Base-by-base conservation (phyloP, 2,888 invertebrate genomes). In the Eupithecia exiguata region DNA sequence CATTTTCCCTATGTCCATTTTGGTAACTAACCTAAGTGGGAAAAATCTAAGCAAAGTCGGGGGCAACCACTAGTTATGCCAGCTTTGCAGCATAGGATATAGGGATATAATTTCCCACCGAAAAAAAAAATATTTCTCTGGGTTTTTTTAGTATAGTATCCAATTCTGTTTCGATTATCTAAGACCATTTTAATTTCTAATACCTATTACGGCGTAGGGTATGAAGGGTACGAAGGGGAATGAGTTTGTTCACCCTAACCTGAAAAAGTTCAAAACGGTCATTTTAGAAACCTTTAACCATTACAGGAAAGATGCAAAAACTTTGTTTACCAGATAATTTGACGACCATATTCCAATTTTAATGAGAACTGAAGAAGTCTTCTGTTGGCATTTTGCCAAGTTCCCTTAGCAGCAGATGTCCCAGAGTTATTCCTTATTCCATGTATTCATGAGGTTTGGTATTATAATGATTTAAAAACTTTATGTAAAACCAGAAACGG, bases 361-460 rank as follows among this genome's bases (percentile, higher is more conserved):
- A 73, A 76, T 73, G 46, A 67, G 61, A 53, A 71, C 70, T 73
- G 61, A 58, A 71, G 66, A 71, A 49, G 73, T 75, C 70, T 70
- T 72, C 40, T 61, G 72, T 68, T 70, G 75, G 75, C 73, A 40
- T 35, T 12, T 12, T 1, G 68, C 75, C 75, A 76, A 53, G 71
- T 71, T 76, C 71, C 71, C 73, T 76, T 71, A 63, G 66, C 68
- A 71, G 69, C 75, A 76, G 75, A 73, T 76, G 75, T 68, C 30
- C 40, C 68, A 25, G 68, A 70, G 72, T 70, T 72, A 75, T 70
- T 73, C 70, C 72, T 73, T 73, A 76, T 73, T 73, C 49, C 25
- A 62, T 35, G 12, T 73, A 73, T 73, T 71, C 72, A 76, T 76
- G 75, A 73, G 73, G 43, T 68, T 69, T 69, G 46, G 69, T 74